A percentile compares a stretch with the other conserved stretches of the same genome.
These are phyloP conservation scores for Pyrgilauda ruficollis DNA, from an alignment of 2,113 vertebrate species.

Conservation along the genomic window DNA sequence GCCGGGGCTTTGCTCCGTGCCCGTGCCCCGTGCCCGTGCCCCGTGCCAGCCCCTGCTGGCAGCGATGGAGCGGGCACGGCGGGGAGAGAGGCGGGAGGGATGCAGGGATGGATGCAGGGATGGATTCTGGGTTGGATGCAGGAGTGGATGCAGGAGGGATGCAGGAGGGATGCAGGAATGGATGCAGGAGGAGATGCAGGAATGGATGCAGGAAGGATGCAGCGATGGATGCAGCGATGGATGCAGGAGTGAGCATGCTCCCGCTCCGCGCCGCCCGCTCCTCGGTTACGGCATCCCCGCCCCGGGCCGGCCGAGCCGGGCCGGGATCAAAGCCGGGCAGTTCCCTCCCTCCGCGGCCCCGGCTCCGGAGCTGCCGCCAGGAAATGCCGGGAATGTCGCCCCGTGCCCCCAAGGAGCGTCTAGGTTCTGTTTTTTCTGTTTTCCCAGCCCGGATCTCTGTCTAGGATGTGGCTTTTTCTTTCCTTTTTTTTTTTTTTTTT, in stretches of 20 bases:
- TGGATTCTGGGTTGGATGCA: background rate
- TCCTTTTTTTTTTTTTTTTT: background rate
- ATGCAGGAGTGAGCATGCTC: conserved; percentile 50
- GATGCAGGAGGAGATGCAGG: background rate
- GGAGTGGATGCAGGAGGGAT: background rate
- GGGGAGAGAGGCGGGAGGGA: background rate
- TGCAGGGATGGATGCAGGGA: no score
- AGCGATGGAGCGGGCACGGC: background rate
- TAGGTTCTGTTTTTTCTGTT: background rate
- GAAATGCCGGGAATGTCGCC: background rate
- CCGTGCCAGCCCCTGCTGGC: conserved; percentile 40
- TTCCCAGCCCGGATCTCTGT: background rate
- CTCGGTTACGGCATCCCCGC: background rate
- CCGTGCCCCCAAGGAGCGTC: background rate
- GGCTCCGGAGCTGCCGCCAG: background rate
- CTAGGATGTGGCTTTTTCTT: background rate
- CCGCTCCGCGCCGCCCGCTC: background rate
- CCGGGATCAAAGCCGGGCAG: background rate
- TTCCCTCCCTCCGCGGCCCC: background rate
- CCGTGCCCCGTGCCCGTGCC: background rate
- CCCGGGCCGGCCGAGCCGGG: background rate
- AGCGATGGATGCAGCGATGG: fast-evolving
- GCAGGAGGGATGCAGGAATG: background rate
- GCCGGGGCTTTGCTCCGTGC: background rate
- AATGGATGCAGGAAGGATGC: fast-evolving